phyloP scores from a whole-genome alignment of 2,888 invertebrate species.

The Pinctada fucata region DNA sequence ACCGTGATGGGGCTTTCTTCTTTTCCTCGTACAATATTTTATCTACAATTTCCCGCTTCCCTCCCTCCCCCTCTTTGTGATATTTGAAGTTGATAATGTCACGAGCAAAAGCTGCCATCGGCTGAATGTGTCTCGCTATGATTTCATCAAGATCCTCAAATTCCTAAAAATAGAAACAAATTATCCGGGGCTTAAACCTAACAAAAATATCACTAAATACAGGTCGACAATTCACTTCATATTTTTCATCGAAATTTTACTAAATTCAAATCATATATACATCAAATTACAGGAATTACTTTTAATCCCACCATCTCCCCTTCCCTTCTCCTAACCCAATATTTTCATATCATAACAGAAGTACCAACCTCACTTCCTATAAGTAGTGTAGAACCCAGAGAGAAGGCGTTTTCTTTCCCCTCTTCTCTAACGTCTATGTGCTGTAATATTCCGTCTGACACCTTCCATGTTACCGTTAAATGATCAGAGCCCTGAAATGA shows the following conservation, averaged over 20 bases:
- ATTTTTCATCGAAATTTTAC: no score
- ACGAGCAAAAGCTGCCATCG: constrained; percentile 95
- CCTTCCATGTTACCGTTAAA: constrained; percentile 99
- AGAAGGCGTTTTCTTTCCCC: constrained; percentile 97
- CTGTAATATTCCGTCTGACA: constrained; percentile 93
- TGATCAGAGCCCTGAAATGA: constrained; percentile 88
- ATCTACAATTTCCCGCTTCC: constrained; percentile 91
- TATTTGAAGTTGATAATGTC: constrained; percentile 95
- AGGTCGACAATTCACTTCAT: no score
- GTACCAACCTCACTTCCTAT: constrained; percentile 82
- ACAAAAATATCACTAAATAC: no score
- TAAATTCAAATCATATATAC: no score
- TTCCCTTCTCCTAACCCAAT: no score
- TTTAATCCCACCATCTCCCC: no score
- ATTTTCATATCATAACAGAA: no score
- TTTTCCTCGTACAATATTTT: constrained; percentile 93
- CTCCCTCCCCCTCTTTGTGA: constrained; percentile 84
- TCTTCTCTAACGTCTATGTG: constrained; percentile 97
- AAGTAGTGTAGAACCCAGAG: constrained; percentile 90
- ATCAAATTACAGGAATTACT: no score
- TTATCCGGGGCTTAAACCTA: no score
- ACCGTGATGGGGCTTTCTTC: constrained; percentile 80
- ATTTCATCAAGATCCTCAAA: constrained; percentile 99
- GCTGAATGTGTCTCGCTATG: constrained; percentile 95
- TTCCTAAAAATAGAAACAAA: constrained; percentile 80